Base-by-base conservation (phyloP, 2,113 vertebrate genomes). In the Beaufortia kweichowensis region DNA sequence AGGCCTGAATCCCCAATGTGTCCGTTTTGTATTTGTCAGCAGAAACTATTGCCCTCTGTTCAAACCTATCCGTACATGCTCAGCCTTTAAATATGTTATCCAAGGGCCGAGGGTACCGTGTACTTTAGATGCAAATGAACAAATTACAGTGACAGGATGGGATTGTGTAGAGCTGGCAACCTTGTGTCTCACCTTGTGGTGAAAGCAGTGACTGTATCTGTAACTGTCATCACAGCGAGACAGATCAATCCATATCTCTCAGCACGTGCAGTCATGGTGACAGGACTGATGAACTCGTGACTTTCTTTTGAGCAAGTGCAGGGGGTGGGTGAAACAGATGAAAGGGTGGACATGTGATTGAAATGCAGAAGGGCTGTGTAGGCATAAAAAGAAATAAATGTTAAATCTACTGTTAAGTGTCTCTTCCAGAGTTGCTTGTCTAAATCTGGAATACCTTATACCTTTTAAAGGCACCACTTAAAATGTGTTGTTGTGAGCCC, bases 91-190 rank as follows among this genome's bases (percentile, higher is more conserved):
- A 48, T 68, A 75, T 66, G 50, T 15, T n/a, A 46, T 19, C 21
- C 48, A 79, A 75, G 65, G 64, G 74, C 56, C 33, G 26, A 53
- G 21, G 60, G 60, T 48, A 63, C 43, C 29, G 39, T 50, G 14
- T 71, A 63, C 59, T 75, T 75, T 76, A 33, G 73, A 80, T 76
- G 73, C 73, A 80, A 80, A 80, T 80, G 35, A 80, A 70, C 6
- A n/a, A 66, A 69, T 33, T 72, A 21, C 35, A 63, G 57, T 57
- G 43, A 50, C 57, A 75, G 53, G 39, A 43, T 26, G 60, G 60
- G 41, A 23, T 67, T 75, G 26, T 76, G 46, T 60, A n/a, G 35
- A 9, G 43, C n/a, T 56, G 48, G 19, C 39, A 66, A 81, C 82
- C 75, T 81, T 80, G 69, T 35, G 31, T 83, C 46, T 78, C 65